phyloP scores from a whole-genome alignment of 1,140 invertebrate genomes.

The Ephestia elutella region DNA sequence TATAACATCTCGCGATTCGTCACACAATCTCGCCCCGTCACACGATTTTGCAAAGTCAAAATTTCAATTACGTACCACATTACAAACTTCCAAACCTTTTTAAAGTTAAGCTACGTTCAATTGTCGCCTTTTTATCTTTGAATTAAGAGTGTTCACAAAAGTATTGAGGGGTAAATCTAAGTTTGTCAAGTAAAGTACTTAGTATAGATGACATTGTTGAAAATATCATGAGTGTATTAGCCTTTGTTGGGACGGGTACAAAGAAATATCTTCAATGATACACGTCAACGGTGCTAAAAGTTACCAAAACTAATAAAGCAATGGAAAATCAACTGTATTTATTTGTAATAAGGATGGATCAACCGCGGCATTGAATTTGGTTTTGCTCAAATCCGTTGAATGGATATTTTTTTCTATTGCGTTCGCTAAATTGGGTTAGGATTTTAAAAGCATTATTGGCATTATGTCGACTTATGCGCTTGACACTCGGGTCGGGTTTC shows the following conservation, averaged over 20 bases:
- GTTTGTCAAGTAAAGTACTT: slow-evolving; percentile 39
- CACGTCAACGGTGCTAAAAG: slow-evolving; percentile 54
- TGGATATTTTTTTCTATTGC: slow-evolving; percentile 31
- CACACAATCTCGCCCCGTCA: slow-evolving; percentile 55
- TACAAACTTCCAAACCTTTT: neutral
- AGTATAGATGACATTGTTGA: slow-evolving; percentile 61
- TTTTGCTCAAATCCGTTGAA: slow-evolving; percentile 28
- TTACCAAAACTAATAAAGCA: neutral
- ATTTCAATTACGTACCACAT: slow-evolving; percentile 56
- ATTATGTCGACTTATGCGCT: slow-evolving; percentile 43
- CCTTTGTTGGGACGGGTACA: slow-evolving; percentile 44
- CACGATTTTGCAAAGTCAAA: slow-evolving; percentile 64
- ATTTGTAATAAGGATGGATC: slow-evolving; percentile 4
- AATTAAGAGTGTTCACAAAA: neutral
- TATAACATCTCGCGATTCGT: slow-evolving; percentile 42
- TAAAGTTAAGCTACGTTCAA: neutral
- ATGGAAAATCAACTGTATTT: slow-evolving; percentile 6
- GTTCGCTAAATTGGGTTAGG: slow-evolving; percentile 57
- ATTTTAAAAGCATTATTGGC: slow-evolving; percentile 40
- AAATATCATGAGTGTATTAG: slow-evolving; percentile 67
- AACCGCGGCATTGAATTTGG: neutral
- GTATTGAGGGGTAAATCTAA: slow-evolving; percentile 6
- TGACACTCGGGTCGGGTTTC: slow-evolving; percentile 31
- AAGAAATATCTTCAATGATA: slow-evolving; percentile 40
- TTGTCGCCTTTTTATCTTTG: neutral